These are phyloP conservation scores for Panurus biarmicus DNA, from an alignment of 2,113 vertebrate genomes.

Conservation along the genomic window DNA sequence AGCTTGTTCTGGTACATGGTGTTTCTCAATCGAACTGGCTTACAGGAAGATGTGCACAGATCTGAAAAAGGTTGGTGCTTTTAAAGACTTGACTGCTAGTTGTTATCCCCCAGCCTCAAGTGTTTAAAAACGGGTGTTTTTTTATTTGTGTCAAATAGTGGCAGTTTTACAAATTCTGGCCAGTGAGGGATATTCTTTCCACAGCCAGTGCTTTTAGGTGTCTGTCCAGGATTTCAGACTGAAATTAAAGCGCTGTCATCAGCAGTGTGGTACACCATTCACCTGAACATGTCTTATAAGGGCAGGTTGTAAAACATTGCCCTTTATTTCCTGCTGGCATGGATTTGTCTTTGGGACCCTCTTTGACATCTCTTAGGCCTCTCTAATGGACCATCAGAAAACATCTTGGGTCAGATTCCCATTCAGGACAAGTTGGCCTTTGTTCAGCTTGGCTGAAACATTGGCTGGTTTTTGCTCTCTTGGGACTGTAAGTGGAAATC, in stretches of 20 bases:
- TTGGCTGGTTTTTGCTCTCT: background rate
- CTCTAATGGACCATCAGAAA: background rate
- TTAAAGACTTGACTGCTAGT: background rate
- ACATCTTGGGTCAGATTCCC: background rate
- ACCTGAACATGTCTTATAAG: background rate
- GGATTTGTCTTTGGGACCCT: background rate
- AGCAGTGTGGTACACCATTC: background rate
- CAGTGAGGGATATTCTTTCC: background rate
- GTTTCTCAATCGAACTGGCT: background rate
- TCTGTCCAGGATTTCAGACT: background rate
- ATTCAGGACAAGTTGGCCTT: background rate
- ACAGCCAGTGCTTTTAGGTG: background rate
- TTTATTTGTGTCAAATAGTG: background rate
- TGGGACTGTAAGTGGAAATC: background rate
- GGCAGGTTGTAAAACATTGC: background rate
- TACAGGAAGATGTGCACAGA: background rate
- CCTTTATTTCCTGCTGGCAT: background rate
- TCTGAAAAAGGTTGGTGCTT: background rate
- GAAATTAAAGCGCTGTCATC: background rate
- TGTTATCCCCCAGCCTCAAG: background rate
- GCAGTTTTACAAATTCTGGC: background rate
- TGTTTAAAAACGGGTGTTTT: accelerated
- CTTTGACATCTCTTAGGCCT: background rate
- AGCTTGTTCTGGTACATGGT: background rate
- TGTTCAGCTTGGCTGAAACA: background rate